These are phyloP conservation scores for Gnathonemus longibarbis DNA, from an alignment of 2,113 vertebrate species.

Conservation along the genomic window DNA sequence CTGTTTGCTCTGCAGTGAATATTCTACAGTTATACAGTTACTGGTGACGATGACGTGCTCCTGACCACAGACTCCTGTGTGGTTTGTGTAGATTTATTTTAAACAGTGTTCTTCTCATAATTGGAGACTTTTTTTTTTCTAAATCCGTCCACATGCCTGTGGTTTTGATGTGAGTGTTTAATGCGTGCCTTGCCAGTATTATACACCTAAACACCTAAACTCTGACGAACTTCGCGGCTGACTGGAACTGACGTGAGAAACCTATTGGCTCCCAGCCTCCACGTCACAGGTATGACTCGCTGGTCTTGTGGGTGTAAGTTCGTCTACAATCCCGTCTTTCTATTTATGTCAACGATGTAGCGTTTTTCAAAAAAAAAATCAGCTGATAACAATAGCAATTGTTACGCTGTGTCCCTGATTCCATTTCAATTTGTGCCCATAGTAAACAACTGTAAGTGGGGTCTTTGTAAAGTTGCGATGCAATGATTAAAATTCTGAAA, in stretches of 20 bases:
- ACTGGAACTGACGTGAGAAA: not conserved
- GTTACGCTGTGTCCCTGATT: not conserved
- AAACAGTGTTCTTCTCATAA: not conserved
- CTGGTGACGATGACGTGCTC: not conserved
- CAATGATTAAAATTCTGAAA: not conserved
- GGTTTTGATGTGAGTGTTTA: not conserved
- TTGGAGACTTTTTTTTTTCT: not conserved
- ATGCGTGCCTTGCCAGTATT: not conserved
- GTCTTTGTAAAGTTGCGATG: not conserved
- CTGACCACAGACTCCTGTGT: not conserved
- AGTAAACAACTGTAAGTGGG: not conserved
- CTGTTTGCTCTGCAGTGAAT: not conserved
- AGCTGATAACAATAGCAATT: not conserved
- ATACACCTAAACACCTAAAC: not conserved
- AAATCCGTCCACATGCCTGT: not conserved
- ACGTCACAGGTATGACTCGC: not conserved
- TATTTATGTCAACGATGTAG: not conserved
- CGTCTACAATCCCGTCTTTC: not conserved
- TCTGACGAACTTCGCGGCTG: not conserved
- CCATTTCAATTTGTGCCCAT: not conserved
- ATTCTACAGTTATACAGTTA: conserved; percentile 5
- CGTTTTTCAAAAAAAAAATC: not conserved
- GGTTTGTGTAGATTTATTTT: conserved; percentile 2
- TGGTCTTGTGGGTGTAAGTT: not conserved
- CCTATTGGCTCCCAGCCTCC: not conserved